Evolutionary conservation across 2,113 vertebrate species (phyloP), one percentile per base, ranked within the genome.

Genomic region (Amazona vittata): DNA sequence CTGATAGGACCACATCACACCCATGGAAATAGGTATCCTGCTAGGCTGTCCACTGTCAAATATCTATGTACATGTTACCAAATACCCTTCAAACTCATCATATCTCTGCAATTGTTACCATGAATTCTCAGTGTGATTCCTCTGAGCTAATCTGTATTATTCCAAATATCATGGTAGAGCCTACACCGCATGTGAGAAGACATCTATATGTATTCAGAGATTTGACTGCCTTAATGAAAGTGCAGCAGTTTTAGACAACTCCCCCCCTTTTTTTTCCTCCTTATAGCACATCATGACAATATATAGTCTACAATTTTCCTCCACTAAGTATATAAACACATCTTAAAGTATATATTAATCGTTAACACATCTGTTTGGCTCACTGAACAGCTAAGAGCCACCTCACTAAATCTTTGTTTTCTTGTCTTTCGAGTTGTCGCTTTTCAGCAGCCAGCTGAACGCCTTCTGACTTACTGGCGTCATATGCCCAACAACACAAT

Each of bases 391-490:
- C 21, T 87, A 70, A 94, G 84, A 95, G 87, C 5, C 24, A 64
- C 37, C 31, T 84, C 11, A 65, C 71, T 82, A 79, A 59, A 44
- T 52, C 53, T 47, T 53, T 43, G 3, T 63, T 86, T 80, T 15
- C 39, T 39, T 37, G 20, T 78, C 7, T 49, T 79, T 55, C 68
- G 16, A 28, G 63, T 86, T 88, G 94, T 64, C 6, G 8, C 39
- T 91, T 92, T 78, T 89, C 35, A 49, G 59, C 41, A 89, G n/a
- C 35, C 87, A 90, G 49, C 31, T 89, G 52, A n/a, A 69, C 19
- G 67, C 31, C 25, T 87, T 60, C 49, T 75, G 59, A 76, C 68
- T 41, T 64, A 44, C 11, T 29, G 8, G 3, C 33, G 39, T 57
- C 47, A 60, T 2, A 0, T 52, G 28, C 7, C 31, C 39, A 64